Conservation (phyloP, 1,140 invertebrate genomes). For the Araneus ventricosus region DNA sequence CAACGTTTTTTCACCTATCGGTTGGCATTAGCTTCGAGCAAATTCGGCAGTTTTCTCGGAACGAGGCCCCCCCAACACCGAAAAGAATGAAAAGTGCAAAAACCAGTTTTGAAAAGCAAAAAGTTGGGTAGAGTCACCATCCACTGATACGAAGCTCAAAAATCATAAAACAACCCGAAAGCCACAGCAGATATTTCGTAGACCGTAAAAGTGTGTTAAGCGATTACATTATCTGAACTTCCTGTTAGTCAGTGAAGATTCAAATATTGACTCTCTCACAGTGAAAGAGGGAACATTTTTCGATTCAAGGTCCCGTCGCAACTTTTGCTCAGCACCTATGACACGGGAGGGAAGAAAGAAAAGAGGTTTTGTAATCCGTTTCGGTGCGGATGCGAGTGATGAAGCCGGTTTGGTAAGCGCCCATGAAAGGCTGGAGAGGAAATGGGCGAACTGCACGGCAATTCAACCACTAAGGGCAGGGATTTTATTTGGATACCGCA, state of each 20-base stretch:
- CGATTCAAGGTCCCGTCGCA: neutral
- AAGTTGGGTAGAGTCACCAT: neutral
- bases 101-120: neutral
- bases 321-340: neutral
- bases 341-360: neutral
- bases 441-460: neutral
- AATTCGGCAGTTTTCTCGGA: no score
- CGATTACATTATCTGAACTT: no score
- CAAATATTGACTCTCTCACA: slow-evolving; percentile 15
- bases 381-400: neutral
- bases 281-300: neutral
- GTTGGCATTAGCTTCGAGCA: no score
- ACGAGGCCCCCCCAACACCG: no score
- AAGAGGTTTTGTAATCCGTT: slow-evolving; percentile 9
- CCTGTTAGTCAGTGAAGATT: neutral
- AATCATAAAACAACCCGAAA: neutral
- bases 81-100: neutral
- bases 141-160: neutral
- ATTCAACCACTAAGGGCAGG: neutral
- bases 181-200: neutral
- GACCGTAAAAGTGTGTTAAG: no score
- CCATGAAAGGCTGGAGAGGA: neutral
- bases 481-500: neutral
- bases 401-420: neutral
- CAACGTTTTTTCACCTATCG: no score